Percentiles rank a stretch among this genome's conserved stretches.
Conservation (phyloP, 2,888 invertebrate species). For the Tolmerus cingulatus region DNA sequence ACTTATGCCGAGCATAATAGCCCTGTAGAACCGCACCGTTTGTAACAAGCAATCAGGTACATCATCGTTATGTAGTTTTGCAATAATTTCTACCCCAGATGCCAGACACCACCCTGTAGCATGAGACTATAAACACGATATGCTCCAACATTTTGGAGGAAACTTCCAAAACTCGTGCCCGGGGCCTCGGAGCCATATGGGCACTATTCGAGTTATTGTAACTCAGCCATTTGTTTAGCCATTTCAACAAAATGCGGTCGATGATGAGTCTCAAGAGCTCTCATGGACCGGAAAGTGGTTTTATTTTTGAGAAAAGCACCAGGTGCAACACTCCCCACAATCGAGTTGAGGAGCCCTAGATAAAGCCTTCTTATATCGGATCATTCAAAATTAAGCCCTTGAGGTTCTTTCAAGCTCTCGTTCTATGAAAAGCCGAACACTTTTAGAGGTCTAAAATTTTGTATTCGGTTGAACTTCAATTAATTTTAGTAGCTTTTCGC, state of each 20-base stretch:
- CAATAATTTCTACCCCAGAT: not conserved
- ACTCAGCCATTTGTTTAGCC: not conserved
- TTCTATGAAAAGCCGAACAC: not conserved
- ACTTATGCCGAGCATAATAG: not conserved
- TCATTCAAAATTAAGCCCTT: not conserved
- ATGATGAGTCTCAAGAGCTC: not conserved
- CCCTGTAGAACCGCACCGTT: not conserved
- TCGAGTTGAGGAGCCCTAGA: not conserved
- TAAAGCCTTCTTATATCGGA: not conserved
- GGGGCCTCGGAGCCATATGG: not conserved
- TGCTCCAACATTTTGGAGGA: not conserved
- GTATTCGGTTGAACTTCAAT: not conserved
- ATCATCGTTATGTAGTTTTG: not conserved
- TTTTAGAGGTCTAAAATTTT: not conserved
- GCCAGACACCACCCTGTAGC: not conserved
- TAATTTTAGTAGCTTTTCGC: not conserved
- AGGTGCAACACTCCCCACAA: not conserved
- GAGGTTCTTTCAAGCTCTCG: not conserved
- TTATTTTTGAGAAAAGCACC: not conserved
- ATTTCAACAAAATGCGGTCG: not conserved
- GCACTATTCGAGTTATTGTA: not conserved
- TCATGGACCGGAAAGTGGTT: not conserved
- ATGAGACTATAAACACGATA: not conserved
- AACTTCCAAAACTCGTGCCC: not conserved
- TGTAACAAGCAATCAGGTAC: not conserved